phyloP scores from a whole-genome alignment of 1,140 invertebrate species.

The Brachionus calyciflorus region DNA sequence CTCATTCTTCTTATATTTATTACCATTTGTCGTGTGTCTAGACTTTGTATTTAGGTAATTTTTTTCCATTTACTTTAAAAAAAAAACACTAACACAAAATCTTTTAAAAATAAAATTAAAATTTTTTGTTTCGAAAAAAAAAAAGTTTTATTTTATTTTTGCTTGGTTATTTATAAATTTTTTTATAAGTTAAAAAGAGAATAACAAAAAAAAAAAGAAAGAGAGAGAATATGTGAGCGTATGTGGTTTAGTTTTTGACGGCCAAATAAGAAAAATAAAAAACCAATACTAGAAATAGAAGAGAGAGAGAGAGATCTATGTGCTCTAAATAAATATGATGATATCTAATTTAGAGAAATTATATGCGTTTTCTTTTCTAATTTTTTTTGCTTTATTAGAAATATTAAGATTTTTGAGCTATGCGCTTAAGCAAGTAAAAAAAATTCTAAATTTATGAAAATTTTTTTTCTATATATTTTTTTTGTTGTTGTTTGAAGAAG shows the following conservation, averaged over 20 bases:
- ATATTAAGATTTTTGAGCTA: background rate
- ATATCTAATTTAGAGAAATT: no score
- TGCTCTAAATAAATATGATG: no score
- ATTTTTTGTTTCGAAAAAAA: background rate
- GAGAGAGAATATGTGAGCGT: no score
- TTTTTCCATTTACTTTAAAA: conserved; percentile 33
- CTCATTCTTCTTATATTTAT: background rate
- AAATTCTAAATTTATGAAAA: conserved; percentile 36
- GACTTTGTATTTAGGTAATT: conserved; percentile 16
- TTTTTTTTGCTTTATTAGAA: no score
- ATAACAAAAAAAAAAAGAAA: no score
- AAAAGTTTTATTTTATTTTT: background rate
- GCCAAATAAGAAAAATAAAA: no score
- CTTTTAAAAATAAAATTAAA: background rate
- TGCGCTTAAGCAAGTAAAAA: conserved; percentile 17
- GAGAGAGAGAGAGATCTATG: no score
- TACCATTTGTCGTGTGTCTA: conserved; percentile 13
- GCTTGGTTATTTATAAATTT: background rate
- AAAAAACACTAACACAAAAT: conserved; percentile 29
- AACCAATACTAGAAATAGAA: no score
- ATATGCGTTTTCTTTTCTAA: no score
- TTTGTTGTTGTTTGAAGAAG: conserved; percentile 1
- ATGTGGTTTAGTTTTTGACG: no score
- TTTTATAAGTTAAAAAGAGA: no score
- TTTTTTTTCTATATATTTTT: conserved; percentile 18